A percentile compares a stretch with the other conserved stretches of the same genome.
phyloP scores from a whole-genome alignment of 2,113 vertebrate species.

The Alouatta palliata region DNA sequence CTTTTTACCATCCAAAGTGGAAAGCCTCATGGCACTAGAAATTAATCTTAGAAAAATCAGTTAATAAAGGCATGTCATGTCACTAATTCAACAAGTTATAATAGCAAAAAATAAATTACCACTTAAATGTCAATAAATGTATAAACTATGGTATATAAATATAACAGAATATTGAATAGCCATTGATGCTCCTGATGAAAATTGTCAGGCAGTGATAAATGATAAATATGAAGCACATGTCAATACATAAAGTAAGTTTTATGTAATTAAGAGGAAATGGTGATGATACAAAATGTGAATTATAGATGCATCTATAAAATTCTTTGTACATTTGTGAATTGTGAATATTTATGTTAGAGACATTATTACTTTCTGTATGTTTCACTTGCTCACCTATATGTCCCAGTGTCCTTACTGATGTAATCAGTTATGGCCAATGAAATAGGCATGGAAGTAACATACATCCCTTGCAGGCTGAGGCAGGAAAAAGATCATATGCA shows the following conservation, averaged over 20 bases:
- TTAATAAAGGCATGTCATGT: background rate
- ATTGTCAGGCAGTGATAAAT: background rate
- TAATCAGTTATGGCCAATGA: background rate
- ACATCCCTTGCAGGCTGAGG: background rate
- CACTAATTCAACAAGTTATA: background rate
- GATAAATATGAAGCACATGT: background rate
- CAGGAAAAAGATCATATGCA: background rate
- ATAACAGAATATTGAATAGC: background rate
- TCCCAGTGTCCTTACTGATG: background rate
- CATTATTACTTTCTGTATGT: background rate
- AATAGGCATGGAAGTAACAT: background rate
- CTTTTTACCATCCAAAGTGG: background rate
- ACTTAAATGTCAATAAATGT: background rate
- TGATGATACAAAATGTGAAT: background rate
- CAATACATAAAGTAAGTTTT: background rate
- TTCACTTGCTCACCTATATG: background rate
- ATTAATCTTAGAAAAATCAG: background rate
- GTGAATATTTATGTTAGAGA: background rate
- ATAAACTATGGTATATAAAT: background rate
- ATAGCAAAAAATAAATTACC: background rate
- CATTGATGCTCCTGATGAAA: background rate
- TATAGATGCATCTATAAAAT: background rate
- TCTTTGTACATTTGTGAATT: background rate
- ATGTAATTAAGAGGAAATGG: background rate
- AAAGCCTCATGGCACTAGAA: background rate